phyloP scores from a whole-genome alignment of 2,113 vertebrate species.

The Urocynchramus pylzowi region DNA sequence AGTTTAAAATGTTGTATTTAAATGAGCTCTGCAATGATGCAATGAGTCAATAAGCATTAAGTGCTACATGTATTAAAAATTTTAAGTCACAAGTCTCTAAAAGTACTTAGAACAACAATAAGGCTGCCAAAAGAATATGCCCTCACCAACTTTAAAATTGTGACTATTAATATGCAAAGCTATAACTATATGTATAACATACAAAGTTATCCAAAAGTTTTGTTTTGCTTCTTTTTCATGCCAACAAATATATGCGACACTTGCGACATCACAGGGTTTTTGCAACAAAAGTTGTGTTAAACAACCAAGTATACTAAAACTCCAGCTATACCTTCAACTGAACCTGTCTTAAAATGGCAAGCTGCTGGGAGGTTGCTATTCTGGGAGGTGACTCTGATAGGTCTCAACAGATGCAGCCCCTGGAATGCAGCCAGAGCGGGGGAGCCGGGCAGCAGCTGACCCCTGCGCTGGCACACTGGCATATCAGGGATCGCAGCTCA shows the following conservation, averaged over 20 bases:
- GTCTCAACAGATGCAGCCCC: slow-evolving; percentile 87
- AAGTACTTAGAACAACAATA: background rate
- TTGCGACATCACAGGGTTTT: background rate
- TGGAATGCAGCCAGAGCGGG: slow-evolving; percentile 74
- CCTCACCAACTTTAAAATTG: background rate
- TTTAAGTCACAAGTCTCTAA: background rate
- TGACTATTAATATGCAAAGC: background rate
- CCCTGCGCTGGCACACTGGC: slow-evolving; percentile 39
- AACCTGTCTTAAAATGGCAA: slow-evolving; percentile 92
- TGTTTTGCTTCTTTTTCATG: background rate
- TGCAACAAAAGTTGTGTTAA: background rate
- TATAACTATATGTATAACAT: background rate
- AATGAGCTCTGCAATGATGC: background rate
- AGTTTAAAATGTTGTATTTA: background rate
- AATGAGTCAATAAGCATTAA: background rate
- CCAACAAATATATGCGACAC: accelerated
- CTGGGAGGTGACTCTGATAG: slow-evolving; percentile 85
- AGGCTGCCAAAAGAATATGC: background rate
- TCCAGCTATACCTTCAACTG: slow-evolving; percentile 33
- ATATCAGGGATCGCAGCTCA: slow-evolving; percentile 19
- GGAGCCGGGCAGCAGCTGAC: slow-evolving; percentile 64
- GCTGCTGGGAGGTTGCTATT: slow-evolving; percentile 85
- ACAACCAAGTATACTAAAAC: background rate
- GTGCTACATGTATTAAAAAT: background rate
- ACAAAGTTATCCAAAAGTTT: background rate